phyloP scores from a whole-genome alignment of 2,113 vertebrate genomes.

The Nematolebias whitei region DNA sequence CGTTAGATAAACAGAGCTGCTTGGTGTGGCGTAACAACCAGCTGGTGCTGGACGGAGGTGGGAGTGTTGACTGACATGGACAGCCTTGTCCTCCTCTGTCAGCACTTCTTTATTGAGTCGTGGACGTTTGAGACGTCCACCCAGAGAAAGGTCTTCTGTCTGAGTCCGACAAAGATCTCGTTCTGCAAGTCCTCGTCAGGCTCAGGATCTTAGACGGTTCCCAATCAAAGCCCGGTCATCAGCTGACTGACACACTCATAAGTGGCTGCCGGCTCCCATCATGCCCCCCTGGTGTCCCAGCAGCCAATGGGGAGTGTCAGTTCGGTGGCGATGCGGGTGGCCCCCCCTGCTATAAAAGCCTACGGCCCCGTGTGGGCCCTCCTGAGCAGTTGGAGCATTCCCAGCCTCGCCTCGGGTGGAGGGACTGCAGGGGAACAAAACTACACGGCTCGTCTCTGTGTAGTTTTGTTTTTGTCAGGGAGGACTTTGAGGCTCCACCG shows the following conservation, averaged over 20 bases:
- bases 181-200: neutral
- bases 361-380: slow-evolving; percentile 83
- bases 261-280: slow-evolving; percentile 78
- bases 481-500: slow-evolving; percentile 85
- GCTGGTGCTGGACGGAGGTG: slow-evolving; percentile 19
- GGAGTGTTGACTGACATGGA: slow-evolving; percentile 71
- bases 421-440: slow-evolving; percentile 94
- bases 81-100: slow-evolving; percentile 70
- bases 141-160: neutral
- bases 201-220: neutral
- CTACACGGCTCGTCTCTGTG: slow-evolving; percentile 89
- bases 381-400: slow-evolving; percentile 97
- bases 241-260: slow-evolving; percentile 74
- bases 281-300: slow-evolving; percentile 57
- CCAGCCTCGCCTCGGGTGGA: slow-evolving; percentile 99
- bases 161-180: neutral
- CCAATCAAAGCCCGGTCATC: neutral
- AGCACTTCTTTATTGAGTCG: slow-evolving; percentile 42
- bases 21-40: slow-evolving; percentile 18
- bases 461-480: slow-evolving; percentile 90
- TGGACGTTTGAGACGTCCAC: neutral
- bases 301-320: slow-evolving; percentile 81
- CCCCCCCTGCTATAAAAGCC: slow-evolving; percentile 87
- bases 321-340: slow-evolving; percentile 70
- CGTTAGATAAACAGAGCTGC: slow-evolving; percentile 13